Evolutionary conservation across 2,113 vertebrate genomes (phyloP).

Genomic region (Carlito syrichta): DNA sequence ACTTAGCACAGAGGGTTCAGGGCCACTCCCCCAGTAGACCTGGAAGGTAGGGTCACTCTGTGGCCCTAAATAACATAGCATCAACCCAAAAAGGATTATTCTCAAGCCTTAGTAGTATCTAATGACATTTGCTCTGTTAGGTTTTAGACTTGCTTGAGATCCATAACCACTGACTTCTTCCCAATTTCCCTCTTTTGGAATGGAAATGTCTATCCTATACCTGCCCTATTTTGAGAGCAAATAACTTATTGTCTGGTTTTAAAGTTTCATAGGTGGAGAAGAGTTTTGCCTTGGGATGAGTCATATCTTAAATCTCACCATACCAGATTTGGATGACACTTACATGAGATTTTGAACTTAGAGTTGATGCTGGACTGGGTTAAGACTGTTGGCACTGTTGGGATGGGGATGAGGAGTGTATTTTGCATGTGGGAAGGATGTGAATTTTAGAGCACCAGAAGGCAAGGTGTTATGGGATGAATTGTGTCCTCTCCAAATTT

Average conservation of each 20-base stretch:
- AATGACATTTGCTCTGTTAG: not conserved
- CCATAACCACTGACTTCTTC: not conserved
- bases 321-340: not conserved
- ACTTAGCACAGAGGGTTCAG: not conserved
- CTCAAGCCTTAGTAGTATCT: not conserved
- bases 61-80: not conserved
- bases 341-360: not conserved
- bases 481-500: not conserved
- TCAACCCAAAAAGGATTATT: not conserved
- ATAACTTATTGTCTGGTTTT: not conserved
- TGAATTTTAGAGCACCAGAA: not conserved
- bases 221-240: not conserved
- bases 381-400: not conserved
- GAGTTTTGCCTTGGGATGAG: not conserved
- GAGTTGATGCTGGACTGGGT: not conserved
- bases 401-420: not conserved
- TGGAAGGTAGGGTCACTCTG: not conserved
- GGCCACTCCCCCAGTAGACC: not conserved
- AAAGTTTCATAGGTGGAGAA: not conserved
- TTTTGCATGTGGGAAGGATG: not conserved
- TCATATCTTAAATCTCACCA: not conserved
- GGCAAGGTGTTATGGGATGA: not conserved
- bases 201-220: not conserved
- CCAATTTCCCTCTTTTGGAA: too few species aligned
- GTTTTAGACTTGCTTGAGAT: not conserved